phyloP scores from a whole-genome alignment of 2,113 vertebrate genomes.

The Pipra filicauda region DNA sequence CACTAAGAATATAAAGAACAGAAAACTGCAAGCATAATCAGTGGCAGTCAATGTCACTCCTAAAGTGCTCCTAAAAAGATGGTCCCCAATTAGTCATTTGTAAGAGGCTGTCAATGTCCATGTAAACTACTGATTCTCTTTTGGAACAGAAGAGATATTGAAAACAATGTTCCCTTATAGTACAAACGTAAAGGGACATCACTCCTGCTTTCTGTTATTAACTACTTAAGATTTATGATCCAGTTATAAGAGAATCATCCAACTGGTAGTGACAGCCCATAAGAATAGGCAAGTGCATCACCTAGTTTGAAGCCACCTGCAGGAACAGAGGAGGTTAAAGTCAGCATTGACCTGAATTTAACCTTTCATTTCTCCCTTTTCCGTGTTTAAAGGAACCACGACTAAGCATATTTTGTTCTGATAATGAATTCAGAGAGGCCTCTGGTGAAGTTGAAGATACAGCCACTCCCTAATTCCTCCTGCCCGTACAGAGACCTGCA shows the following conservation, averaged over 20 bases:
- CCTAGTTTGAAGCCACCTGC: not conserved
- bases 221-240: not conserved
- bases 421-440: rapidly evolving
- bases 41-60: not conserved
- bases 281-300: not conserved
- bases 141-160: not conserved
- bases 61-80: not conserved
- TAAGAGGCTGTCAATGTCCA: not conserved
- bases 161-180: not conserved
- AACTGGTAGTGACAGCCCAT: not conserved
- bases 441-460: rapidly evolving
- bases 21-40: not conserved
- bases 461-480: not conserved
- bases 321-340: not conserved
- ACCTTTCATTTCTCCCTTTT: not conserved
- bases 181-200: not conserved
- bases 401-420: not conserved
- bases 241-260: not conserved
- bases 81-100: not conserved
- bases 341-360: not conserved
- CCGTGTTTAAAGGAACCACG: not conserved
- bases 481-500: not conserved
- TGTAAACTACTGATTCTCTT: not conserved
- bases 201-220: not conserved
- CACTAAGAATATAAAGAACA: not conserved